Percentiles rank a stretch among this genome's conserved stretches.
These are phyloP conservation scores for Dolomedes plantarius DNA, from an alignment of 2,888 invertebrate species.

Conservation along the genomic window DNA sequence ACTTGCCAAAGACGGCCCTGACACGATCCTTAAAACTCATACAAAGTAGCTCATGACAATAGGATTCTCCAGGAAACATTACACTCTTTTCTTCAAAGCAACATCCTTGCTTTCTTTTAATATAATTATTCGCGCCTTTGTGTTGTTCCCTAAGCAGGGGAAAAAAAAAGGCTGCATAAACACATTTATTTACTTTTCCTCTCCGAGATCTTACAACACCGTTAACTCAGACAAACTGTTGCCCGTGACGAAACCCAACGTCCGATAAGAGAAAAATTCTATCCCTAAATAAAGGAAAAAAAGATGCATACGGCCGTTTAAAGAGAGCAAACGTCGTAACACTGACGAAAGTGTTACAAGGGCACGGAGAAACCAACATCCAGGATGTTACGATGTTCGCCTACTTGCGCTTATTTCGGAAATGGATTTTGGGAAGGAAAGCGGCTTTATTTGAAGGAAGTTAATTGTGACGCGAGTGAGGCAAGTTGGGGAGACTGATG, in stretches of 20 bases:
- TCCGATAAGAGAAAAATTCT: neutral
- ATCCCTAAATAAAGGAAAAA: neutral
- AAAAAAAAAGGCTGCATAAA: too few species aligned
- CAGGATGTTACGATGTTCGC: neutral
- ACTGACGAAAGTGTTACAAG: slow-evolving; percentile 22
- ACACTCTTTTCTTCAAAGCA: too few species aligned
- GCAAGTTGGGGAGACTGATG: neutral
- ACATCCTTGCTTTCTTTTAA: too few species aligned
- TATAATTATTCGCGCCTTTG: too few species aligned
- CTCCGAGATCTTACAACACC: neutral
- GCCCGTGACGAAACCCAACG: neutral
- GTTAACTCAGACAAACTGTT: too few species aligned
- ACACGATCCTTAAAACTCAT: neutral
- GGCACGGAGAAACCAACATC: slow-evolving; percentile 9
- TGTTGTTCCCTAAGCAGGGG: too few species aligned
- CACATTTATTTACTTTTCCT: too few species aligned
- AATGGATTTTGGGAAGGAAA: neutral
- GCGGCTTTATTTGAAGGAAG: neutral
- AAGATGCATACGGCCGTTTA: neutral
- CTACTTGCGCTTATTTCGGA: neutral
- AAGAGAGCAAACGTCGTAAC: neutral
- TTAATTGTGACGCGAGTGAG: neutral
- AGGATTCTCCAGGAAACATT: neutral
- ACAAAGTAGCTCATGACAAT: neutral
- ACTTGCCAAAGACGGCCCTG: neutral